phyloP scores from a whole-genome alignment of 1,140 invertebrate genomes.

The Tetramorium parvispinum region DNA sequence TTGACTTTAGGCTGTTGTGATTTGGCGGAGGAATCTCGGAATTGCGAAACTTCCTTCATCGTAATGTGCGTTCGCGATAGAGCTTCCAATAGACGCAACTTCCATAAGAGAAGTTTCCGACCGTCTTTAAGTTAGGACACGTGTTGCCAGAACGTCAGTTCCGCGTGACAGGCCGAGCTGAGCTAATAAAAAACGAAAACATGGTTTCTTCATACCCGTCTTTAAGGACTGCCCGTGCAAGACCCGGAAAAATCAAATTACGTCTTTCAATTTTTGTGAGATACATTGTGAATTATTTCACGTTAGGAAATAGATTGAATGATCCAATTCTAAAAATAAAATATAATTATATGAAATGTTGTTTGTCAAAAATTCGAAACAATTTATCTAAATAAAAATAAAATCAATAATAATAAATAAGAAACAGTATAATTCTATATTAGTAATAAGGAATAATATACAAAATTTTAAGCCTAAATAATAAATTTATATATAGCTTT shows the following conservation, averaged over 20 bases:
- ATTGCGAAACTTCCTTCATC: conserved; percentile 51
- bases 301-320: background rate
- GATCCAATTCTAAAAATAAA: background rate
- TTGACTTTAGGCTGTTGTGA: conserved; percentile 6
- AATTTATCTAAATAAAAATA: background rate
- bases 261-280: background rate
- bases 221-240: background rate
- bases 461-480: background rate
- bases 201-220: background rate
- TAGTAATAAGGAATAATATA: background rate
- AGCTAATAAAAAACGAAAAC: conserved; percentile 42
- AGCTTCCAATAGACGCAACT: conserved; percentile 54
- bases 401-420: background rate
- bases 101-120: conserved; percentile 51
- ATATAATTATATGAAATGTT: background rate
- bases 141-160: conserved; percentile 45
- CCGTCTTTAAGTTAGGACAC: conserved; percentile 54
- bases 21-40: conserved; percentile 21
- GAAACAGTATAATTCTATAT: background rate
- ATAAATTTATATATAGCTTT: background rate
- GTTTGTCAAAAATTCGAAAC: background rate
- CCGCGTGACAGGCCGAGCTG: background rate
- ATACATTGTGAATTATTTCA: conserved; percentile 6
- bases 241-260: background rate
- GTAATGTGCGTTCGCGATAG: conserved; percentile 47